Base-by-base conservation (phyloP, 2,113 vertebrate species). In the Callopanchax toddi region DNA sequence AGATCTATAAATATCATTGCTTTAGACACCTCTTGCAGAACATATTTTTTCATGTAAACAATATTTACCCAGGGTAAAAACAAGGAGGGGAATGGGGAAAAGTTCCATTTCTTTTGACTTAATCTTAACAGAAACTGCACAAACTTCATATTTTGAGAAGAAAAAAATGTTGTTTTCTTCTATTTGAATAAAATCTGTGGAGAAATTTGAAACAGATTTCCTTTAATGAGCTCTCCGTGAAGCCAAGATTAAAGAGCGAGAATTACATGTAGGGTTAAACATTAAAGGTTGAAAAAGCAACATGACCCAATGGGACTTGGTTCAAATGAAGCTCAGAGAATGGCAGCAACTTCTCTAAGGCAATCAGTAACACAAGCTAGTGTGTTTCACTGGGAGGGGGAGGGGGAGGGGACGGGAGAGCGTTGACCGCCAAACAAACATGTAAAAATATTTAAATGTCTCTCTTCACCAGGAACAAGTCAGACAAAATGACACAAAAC, bases 311-410 rank as follows among this genome's bases (percentile, higher is more conserved):
- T 20, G 36, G 44, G 26, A 59, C 0, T 5, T 0, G 1, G 60
- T 67, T 69, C 26, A 10, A 36, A 36, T 17, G 67, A 51, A 39
- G 20, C 16, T 8, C 21, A 61, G 63, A 45, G 12, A 71, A 50
- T 6, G 0, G 22, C 45, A 53, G 42, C 39, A 67, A 70, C 50
- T 12, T 58, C 65, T 76, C 22, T 44, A 51, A 64, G 49, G 16
- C 23, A 17, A 81, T 37, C 39, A 25, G 11, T 26, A 3, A 26
- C 26, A 26, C 26, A 26, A 26, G 26, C 26, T 26, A 26, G 26
- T 26, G 26, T 26, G 26, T 6, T 26, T 26, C 6, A 26, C 26
- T 26, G 26, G 6, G 26, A 6, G 26, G 6, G 3, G 26, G 26
- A 26, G 26, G 3, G 6, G 26, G 26, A 26, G 3, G 6, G 3